A percentile compares a stretch with the other conserved stretches of the same genome.
These are phyloP conservation scores for Streblospio benedicti DNA, from an alignment of 1,140 invertebrate genomes.

Conservation along the genomic window DNA sequence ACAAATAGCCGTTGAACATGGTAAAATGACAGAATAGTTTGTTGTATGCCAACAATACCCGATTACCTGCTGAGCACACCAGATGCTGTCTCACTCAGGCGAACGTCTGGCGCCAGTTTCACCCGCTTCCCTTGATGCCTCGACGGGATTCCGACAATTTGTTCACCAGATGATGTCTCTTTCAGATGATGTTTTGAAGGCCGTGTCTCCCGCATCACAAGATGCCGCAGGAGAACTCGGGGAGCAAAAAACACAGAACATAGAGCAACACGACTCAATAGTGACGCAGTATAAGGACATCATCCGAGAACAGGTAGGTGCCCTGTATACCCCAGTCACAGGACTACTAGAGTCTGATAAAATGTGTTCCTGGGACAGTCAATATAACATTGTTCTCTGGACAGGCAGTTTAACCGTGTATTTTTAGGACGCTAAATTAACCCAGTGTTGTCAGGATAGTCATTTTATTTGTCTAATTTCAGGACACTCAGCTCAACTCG, in stretches of 20 bases:
- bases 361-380: neutral
- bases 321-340: neutral
- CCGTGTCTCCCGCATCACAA: constrained; percentile 48
- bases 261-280: constrained; percentile 46
- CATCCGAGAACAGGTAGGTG: constrained; percentile 68
- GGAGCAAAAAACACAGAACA: constrained; percentile 29
- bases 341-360: no score
- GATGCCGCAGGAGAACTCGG: constrained; percentile 27
- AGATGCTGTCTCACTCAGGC: no score
- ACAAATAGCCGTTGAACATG: no score
- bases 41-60: no score
- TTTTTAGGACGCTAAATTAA: neutral
- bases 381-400: neutral
- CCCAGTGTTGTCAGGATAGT: neutral
- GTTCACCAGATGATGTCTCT: no score
- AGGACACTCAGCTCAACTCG: constrained; percentile 60
- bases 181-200: constrained; percentile 50
- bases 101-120: no score
- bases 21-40: no score
- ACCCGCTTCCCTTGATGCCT: no score
- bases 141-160: no score
- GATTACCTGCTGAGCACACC: no score
- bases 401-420: neutral
- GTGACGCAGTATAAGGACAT: constrained; percentile 69
- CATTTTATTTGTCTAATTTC: constrained; percentile 14